Evolutionary conservation across 2,113 vertebrate species (phyloP).

Genomic region (Myotis yumanensis): DNA sequence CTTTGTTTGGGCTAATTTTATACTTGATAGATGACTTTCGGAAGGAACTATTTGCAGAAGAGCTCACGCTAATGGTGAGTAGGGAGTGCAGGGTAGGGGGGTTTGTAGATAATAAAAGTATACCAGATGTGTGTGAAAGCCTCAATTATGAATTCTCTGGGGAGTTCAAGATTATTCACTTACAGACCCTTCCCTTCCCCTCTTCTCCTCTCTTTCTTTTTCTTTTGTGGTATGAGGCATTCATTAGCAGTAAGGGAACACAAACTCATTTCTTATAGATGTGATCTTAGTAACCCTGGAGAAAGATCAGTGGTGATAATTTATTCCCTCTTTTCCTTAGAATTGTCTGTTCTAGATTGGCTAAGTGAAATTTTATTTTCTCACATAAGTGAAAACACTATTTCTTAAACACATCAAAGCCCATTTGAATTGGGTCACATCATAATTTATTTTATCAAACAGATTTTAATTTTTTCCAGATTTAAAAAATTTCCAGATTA

Average conservation of each 20-base stretch:
- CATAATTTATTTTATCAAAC: slow-evolving; percentile 76
- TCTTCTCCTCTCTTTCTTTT: not conserved
- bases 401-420: slow-evolving; percentile 74
- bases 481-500: slow-evolving; percentile 71
- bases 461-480: slow-evolving; percentile 74
- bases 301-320: not conserved
- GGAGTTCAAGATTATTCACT: not conserved
- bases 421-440: slow-evolving; percentile 68
- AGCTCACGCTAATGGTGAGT: not conserved
- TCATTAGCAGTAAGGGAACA: not conserved
- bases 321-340: not conserved
- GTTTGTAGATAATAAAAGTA: not conserved
- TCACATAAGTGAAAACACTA: slow-evolving; percentile 70
- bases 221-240: not conserved
- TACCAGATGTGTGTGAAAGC: not conserved
- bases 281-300: not conserved
- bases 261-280: not conserved
- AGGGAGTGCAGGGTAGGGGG: not conserved
- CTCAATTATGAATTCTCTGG: not conserved
- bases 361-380: slow-evolving; percentile 62
- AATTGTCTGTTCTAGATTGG: slow-evolving; percentile 53
- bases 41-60: not conserved
- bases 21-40: not conserved
- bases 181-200: not conserved
- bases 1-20: not conserved